phyloP scores from a whole-genome alignment of 2,113 vertebrate genomes.

The Hymenochirus boettgeri region DNA sequence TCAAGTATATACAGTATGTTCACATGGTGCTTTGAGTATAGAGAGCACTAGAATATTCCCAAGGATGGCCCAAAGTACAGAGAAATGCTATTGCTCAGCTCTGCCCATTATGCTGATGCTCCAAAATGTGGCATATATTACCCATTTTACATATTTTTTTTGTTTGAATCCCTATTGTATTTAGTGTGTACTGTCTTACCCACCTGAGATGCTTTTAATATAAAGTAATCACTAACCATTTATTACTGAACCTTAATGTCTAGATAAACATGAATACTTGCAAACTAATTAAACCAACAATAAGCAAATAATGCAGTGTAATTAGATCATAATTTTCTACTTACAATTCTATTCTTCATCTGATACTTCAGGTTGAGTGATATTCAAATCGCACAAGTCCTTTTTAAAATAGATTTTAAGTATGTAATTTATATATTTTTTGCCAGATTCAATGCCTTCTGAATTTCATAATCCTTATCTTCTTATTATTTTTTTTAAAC shows the following conservation, averaged over 20 bases:
- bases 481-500: slow-evolving; percentile 39
- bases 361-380: slow-evolving; percentile 62
- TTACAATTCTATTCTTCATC: slow-evolving; percentile 65
- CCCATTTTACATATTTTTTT: too few relatives aligned
- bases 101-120: too few relatives aligned
- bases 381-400: slow-evolving; percentile 71
- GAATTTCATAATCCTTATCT: slow-evolving; percentile 53
- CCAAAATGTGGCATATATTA: too few relatives aligned
- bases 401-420: slow-evolving; percentile 68
- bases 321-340: slow-evolving; percentile 60
- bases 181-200: too few relatives aligned
- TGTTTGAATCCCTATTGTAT: too few relatives aligned
- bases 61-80: too few relatives aligned
- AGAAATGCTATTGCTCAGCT: too few relatives aligned
- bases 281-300: slow-evolving; percentile 58
- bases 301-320: slow-evolving; percentile 56
- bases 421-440: slow-evolving; percentile 65
- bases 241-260: slow-evolving; percentile 49
- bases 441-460: slow-evolving; percentile 69
- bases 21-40: too few relatives aligned
- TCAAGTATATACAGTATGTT: too few relatives aligned
- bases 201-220: neutral
- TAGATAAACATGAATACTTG: slow-evolving; percentile 54
- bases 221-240: slow-evolving; percentile 47
- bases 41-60: too few relatives aligned